phyloP scores from a whole-genome alignment of 1,140 invertebrate genomes.

The Choristoneura fumiferana region DNA sequence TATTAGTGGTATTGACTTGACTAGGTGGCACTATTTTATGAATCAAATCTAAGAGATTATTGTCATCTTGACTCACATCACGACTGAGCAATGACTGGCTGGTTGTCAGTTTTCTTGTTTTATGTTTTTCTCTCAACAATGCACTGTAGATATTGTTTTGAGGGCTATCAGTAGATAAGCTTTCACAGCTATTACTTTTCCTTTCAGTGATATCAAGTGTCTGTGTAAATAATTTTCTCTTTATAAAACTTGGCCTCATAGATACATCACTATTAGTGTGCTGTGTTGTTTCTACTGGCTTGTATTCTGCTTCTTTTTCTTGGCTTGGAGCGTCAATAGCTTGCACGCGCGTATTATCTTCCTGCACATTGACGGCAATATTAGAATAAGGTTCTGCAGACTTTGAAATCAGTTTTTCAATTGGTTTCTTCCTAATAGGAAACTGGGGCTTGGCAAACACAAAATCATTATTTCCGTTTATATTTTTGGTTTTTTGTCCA shows the following conservation, averaged over 20 bases:
- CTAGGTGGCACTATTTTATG: constrained; percentile 64
- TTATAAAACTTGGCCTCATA: constrained; percentile 65
- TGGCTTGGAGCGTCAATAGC: constrained; percentile 5
- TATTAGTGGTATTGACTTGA: constrained; percentile 49
- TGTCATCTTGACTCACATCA: constrained; percentile 47
- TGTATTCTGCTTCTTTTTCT: constrained; percentile 25
- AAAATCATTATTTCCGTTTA: constrained; percentile 34
- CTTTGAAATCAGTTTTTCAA: constrained; percentile 45
- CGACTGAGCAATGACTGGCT: constrained; percentile 59
- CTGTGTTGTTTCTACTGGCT: constrained; percentile 27
- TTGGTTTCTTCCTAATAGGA: constrained; percentile 39
- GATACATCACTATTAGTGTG: constrained; percentile 42
- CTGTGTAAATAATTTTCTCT: constrained; percentile 67
- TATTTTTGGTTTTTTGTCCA: constrained; percentile 22
- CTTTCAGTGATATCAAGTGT: constrained; percentile 59
- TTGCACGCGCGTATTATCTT: constrained; percentile 17
- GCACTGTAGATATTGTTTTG: constrained; percentile 38
- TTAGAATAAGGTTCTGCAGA: constrained; percentile 30
- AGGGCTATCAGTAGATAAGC: constrained; percentile 43
- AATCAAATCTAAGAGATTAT: constrained; percentile 62
- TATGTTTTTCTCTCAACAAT: constrained; percentile 53
- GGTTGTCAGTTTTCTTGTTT: constrained; percentile 58
- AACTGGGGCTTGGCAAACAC: constrained; percentile 54
- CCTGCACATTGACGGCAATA: constrained; percentile 23
- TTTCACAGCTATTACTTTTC: constrained; percentile 44